A percentile compares a stretch with the other conserved stretches of the same genome.
These are phyloP conservation scores for Rallus crepitans DNA, from an alignment of 2,797 vertebrate genomes.

Conservation along the genomic window DNA sequence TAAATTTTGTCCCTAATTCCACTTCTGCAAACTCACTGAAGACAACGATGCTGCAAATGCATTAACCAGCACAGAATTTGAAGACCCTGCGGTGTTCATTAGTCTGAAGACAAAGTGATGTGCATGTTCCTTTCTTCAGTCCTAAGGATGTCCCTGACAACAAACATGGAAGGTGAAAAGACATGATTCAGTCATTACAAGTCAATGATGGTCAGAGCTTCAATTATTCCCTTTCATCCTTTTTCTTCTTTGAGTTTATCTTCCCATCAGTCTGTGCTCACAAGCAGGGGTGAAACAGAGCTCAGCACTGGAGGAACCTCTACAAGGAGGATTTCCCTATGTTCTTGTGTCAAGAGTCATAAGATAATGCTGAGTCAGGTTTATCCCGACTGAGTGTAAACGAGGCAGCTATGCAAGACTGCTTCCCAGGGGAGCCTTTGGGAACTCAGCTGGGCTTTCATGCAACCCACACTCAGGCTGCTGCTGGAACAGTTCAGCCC, in stretches of 20 bases:
- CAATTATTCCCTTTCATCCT: background rate
- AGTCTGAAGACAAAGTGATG: background rate
- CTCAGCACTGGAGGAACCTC: background rate
- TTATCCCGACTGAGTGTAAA: background rate
- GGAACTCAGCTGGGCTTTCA: background rate
- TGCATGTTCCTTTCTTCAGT: background rate
- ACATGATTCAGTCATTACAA: background rate
- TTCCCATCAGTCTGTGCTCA: background rate
- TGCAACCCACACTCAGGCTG: background rate
- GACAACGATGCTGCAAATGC: background rate
- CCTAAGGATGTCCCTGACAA: background rate
- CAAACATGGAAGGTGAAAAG: background rate
- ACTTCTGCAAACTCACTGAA: background rate
- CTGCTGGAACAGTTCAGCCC: background rate
- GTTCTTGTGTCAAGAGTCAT: background rate
- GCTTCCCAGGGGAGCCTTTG: background rate
- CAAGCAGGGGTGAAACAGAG: background rate
- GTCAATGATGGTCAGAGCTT: background rate
- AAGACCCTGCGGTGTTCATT: rapidly evolving
- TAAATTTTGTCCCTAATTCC: background rate
- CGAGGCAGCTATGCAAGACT: background rate
- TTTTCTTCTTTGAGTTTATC: background rate
- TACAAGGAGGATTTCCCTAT: background rate
- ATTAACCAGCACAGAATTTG: background rate
- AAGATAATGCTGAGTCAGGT: background rate